A percentile compares a stretch with the other conserved stretches of the same genome.
Evolutionary conservation across 2,888 invertebrate species (phyloP).

Genomic region (Pollenia amentaria): DNA sequence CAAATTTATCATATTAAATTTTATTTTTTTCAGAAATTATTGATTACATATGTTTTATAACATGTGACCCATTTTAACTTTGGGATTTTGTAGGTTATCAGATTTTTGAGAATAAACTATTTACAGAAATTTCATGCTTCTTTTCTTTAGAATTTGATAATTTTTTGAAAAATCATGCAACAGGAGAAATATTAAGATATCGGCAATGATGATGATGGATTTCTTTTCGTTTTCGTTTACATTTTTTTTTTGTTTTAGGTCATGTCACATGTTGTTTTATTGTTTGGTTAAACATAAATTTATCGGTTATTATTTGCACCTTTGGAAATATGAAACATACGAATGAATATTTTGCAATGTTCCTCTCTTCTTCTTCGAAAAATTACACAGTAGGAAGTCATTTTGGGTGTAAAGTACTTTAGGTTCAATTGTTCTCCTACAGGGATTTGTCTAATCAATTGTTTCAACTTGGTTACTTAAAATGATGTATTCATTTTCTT

Average conservation of each 20-base stretch:
- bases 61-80: background rate
- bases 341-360: constrained; percentile 1
- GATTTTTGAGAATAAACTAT: background rate
- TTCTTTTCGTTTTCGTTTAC: background rate
- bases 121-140: constrained; percentile 30
- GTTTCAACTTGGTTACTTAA: constrained; percentile 43
- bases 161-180: constrained; percentile 58
- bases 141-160: constrained; percentile 39
- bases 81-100: constrained; percentile 15
- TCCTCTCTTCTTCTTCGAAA: constrained; percentile 73
- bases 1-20: background rate
- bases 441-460: constrained; percentile 43
- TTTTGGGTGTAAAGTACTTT: constrained; percentile 67
- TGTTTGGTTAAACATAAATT: constrained; percentile 79
- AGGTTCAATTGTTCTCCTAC: constrained; percentile 54
- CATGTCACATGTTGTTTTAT: constrained; percentile 69
- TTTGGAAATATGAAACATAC: constrained; percentile 77
- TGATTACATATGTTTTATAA: background rate
- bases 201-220: constrained; percentile 51
- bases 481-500: constrained; percentile 58
- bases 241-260: constrained; percentile 42
- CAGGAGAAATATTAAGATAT: constrained; percentile 43
- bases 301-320: constrained; percentile 83
- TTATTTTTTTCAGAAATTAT: background rate
- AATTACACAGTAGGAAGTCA: constrained; percentile 82